Evolutionary conservation across 2,888 invertebrate species (phyloP), one percentile per base, ranked within the genome.

Genomic region (Teleogryllus oceanicus): DNA sequence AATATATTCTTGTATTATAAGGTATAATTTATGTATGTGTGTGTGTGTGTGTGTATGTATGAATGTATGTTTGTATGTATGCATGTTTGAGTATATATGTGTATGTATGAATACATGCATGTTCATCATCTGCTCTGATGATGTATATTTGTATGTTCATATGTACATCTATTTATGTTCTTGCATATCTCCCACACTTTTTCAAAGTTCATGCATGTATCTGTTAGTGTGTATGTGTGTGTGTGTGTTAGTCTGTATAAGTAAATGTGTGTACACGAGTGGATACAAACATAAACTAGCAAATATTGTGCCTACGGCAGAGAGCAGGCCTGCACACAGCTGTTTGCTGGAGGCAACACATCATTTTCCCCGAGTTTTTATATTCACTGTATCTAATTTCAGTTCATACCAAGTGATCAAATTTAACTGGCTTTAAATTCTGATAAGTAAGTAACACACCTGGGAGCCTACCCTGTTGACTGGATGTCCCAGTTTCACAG

Each of bases 391-490:
- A 62, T 62, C 62, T 62, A 13, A 13, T 18, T n/a, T 5, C 13
- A 62, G 62, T 18, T 62, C n/a, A n/a, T 62, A 62, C 62, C 62
- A 62, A 62, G 62, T 62, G 62, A 62, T n/a, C 62, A 62, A 62
- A 62, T 62, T 62, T 62, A 62, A 62, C 62, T 62, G n/a, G 62
- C n/a, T 62, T 62, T 62, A 62, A 62, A 62, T 62, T 62, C 62
- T 62, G 62, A 62, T 62, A 62, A 37, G 37, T 37, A 37, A 37
- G 37, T 37, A 37, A 37, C 37, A 37, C 37, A 62, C 62, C 62
- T 62, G 62, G 62, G n/a, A 62, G n/a, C 62, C 13, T 62, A 18
- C 37, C 62, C n/a, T 62, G 62, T 62, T 62, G n/a, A 18, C 13
- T 18, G 62, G 13, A n/a, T 18, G 62, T 62, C n/a, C 62, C 13